Percentiles rank a stretch among this genome's conserved stretches.
Evolutionary conservation across 2,888 invertebrate species (phyloP).

Genomic region (Amiota minor): DNA sequence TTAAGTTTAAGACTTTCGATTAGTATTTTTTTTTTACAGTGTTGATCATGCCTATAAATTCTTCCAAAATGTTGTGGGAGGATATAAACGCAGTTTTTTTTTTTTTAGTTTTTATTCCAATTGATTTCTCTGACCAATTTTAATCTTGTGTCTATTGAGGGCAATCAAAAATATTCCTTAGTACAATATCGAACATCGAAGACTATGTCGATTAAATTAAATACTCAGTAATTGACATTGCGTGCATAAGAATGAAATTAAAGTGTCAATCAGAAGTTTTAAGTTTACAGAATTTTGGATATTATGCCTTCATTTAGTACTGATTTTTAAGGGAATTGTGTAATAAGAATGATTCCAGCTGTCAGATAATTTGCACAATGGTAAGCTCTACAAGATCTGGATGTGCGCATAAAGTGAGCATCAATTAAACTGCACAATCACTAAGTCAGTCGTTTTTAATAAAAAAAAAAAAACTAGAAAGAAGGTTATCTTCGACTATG

Average conservation of each 20-base stretch:
- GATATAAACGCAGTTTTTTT: no score
- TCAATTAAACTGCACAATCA: no score
- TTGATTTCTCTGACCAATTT: neutral
- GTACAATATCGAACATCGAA: neutral
- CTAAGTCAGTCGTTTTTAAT: no score
- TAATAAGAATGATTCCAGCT: conserved; percentile 49
- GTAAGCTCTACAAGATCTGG: conserved; percentile 22
- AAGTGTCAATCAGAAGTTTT: conserved; percentile 58
- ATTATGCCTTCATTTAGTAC: conserved; percentile 48
- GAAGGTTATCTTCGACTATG: no score
- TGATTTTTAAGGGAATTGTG: conserved; percentile 49
- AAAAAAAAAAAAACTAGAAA: no score
- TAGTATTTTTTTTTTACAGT: no score
- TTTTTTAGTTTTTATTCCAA: no score
- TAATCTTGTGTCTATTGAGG: neutral
- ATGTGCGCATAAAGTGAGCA: no score
- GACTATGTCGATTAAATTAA: conserved; percentile 3
- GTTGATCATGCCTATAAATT: no score
- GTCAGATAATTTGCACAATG: conserved; percentile 57
- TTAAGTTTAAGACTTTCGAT: no score
- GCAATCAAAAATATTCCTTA: neutral
- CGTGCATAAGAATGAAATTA: conserved; percentile 58
- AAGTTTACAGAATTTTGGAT: neutral
- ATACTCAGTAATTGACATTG: conserved; percentile 55
- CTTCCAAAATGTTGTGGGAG: no score